phyloP scores from a whole-genome alignment of 1,140 invertebrate species.

The Onthophagus taurus region DNA sequence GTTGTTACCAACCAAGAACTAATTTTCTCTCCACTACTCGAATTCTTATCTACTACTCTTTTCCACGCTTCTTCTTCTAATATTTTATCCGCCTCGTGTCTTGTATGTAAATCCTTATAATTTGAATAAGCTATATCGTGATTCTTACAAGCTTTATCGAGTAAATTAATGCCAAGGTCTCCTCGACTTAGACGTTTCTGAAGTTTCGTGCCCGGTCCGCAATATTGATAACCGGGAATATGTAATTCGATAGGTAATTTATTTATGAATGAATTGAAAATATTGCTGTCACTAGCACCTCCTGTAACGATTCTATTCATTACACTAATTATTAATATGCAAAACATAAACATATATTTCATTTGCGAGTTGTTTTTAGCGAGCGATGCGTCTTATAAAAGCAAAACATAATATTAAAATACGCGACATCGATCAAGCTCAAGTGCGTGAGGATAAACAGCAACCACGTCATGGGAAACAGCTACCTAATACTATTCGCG shows the following conservation, averaged over 20 bases:
- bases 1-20: slow-evolving; percentile 27
- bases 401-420: neutral
- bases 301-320: neutral
- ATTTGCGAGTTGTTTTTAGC: neutral
- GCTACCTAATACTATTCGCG: slow-evolving; percentile 7
- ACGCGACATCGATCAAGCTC: neutral
- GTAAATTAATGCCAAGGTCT: slow-evolving; percentile 37
- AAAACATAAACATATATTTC: neutral
- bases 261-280: slow-evolving; percentile 30
- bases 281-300: neutral
- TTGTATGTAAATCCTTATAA: slow-evolving; percentile 16
- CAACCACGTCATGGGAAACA: neutral
- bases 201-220: slow-evolving; percentile 41
- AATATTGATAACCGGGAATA: slow-evolving; percentile 40
- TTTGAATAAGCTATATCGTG: slow-evolving; percentile 38
- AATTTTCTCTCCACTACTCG: slow-evolving; percentile 29
- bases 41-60: slow-evolving; percentile 32
- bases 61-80: slow-evolving; percentile 34
- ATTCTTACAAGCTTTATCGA: slow-evolving; percentile 39
- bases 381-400: neutral
- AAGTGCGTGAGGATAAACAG: neutral
- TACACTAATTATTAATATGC: neutral
- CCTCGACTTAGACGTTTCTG: slow-evolving; percentile 34
- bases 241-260: slow-evolving; percentile 39
- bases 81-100: slow-evolving; percentile 36